Percentiles rank a stretch among this genome's conserved stretches.
phyloP scores from a whole-genome alignment of 2,113 vertebrate species.

The Crotalus helleri region DNA sequence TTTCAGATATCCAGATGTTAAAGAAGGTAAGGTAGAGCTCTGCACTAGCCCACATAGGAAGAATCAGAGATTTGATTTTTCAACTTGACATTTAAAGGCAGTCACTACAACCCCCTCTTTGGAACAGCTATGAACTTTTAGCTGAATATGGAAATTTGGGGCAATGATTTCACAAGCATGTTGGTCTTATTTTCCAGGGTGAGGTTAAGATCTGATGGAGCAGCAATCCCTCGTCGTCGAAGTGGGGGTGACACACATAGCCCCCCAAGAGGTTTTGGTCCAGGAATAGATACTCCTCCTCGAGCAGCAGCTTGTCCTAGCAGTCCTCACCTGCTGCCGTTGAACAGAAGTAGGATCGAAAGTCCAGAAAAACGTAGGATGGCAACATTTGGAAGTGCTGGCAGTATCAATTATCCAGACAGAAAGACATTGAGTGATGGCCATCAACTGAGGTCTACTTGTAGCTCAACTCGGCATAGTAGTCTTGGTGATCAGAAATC shows the following conservation, averaged over 20 bases:
- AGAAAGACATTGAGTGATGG: slow-evolving; percentile 87
- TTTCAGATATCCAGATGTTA: not conserved
- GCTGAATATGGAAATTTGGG: not conserved
- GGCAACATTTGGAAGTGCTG: slow-evolving; percentile 91
- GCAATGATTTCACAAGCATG: not conserved
- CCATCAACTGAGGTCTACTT: slow-evolving; percentile 80
- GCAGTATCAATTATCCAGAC: slow-evolving; percentile 93
- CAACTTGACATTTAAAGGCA: not conserved
- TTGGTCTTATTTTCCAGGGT: slow-evolving; percentile 73
- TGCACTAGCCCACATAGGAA: not conserved
- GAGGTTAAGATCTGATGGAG: slow-evolving; percentile 89
- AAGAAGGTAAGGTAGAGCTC: not conserved
- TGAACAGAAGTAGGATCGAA: slow-evolving; percentile 83
- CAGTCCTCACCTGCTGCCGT: slow-evolving; percentile 91
- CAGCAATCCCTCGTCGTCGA: slow-evolving; percentile 86
- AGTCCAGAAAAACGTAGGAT: slow-evolving; percentile 93
- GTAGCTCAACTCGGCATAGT: slow-evolving; percentile 93
- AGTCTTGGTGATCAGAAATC: slow-evolving; percentile 97
- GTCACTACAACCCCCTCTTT: not conserved
- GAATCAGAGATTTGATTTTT: not conserved
- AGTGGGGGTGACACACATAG: slow-evolving; percentile 89
- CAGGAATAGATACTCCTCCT: slow-evolving; percentile 87
- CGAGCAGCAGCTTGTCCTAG: slow-evolving; percentile 93
- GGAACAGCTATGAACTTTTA: not conserved
- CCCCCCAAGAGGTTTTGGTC: slow-evolving; percentile 81